Percentiles rank a stretch among this genome's conserved stretches.
Evolutionary conservation across 2,888 invertebrate species (phyloP).

Genomic region (Drosophila algonquin): DNA sequence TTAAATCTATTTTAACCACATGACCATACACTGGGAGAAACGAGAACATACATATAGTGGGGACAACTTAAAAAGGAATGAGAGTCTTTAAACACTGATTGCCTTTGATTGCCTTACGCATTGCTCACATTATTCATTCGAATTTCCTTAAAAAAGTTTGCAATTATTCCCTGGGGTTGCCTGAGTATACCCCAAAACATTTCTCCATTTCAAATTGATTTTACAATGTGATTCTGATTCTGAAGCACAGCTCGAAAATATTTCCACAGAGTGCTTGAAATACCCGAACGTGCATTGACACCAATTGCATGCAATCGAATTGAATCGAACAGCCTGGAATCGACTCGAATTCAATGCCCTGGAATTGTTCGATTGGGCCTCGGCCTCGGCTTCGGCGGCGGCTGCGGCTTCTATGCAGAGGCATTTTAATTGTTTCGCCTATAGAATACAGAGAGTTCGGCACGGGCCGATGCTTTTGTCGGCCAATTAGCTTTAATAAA

Average conservation of each 20-base stretch:
- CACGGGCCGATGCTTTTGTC: constrained; percentile 57
- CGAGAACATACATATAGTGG: too few species aligned
- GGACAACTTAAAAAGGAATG: too few species aligned
- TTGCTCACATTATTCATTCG: too few species aligned
- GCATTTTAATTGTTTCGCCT: constrained; percentile 67
- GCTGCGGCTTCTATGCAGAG: constrained; percentile 46
- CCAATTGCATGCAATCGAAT: constrained; percentile 41
- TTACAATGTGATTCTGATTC: background rate
- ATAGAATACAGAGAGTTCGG: constrained; percentile 23
- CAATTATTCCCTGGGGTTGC: too few species aligned
- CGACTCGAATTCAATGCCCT: constrained; percentile 59
- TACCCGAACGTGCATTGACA: constrained; percentile 67
- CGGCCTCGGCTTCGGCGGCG: background rate
- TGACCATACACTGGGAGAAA: constrained; percentile 32
- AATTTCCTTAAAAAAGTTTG: too few species aligned
- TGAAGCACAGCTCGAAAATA: background rate
- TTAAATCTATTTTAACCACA: constrained; percentile 55
- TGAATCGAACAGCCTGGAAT: constrained; percentile 45
- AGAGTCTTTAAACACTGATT: too few species aligned
- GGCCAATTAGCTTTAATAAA: constrained; percentile 73
- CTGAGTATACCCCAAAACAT: too few species aligned
- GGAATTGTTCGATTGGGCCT: constrained; percentile 50
- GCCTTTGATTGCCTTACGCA: background rate
- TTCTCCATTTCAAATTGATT: background rate
- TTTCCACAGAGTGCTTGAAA: constrained; percentile 37